Conservation (phyloP, 1,140 invertebrate species). For the Conus betulinus region DNA sequence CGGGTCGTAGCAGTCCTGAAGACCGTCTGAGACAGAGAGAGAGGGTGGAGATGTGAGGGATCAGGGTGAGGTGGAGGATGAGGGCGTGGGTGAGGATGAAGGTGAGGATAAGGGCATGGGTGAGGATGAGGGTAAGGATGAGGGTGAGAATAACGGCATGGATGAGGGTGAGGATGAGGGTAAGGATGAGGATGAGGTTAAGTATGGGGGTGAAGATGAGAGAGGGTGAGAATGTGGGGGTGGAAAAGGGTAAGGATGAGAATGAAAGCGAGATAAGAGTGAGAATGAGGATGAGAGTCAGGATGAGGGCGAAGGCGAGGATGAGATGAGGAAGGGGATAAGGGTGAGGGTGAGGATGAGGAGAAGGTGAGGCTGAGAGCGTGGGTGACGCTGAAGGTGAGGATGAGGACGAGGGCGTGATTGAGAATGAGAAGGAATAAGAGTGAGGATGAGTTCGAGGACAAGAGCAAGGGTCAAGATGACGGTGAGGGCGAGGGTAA, state of each 20-base stretch:
- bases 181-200: too few relatives aligned
- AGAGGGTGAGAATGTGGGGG: neutral
- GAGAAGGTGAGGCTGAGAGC: neutral
- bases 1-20: conserved; percentile 97
- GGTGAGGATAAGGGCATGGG: neutral
- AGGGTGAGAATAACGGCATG: neutral
- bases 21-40: conserved; percentile 82
- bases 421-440: too few relatives aligned
- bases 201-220: neutral
- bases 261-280: too few relatives aligned
- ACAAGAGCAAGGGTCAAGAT: too few relatives aligned
- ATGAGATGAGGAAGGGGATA: too few relatives aligned
- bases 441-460: too few relatives aligned
- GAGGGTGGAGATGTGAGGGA: neutral
- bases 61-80: neutral
- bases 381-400: too few relatives aligned
- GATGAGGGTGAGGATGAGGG: neutral
- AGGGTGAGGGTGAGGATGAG: neutral
- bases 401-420: too few relatives aligned
- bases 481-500: too few relatives aligned
- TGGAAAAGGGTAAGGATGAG: too few relatives aligned
- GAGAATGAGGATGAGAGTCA: too few relatives aligned
- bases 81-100: neutral
- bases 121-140: neutral
- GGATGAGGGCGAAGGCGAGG: too few relatives aligned